These are phyloP conservation scores for Apamea monoglypha DNA, from an alignment of 2,888 invertebrate species.

Conservation along the genomic window DNA sequence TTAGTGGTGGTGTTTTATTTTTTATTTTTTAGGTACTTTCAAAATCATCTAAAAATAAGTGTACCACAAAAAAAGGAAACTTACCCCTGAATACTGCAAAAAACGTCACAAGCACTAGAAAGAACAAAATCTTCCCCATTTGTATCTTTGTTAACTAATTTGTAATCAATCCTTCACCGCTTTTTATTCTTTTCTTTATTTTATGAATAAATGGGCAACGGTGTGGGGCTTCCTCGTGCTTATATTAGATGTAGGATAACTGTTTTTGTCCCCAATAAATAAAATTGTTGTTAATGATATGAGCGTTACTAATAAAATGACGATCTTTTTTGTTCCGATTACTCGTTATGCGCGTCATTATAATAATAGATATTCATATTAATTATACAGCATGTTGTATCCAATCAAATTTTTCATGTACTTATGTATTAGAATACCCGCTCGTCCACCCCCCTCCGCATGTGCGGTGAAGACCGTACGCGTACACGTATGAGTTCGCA, in stretches of 20 bases:
- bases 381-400: constrained; percentile 26
- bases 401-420: background rate
- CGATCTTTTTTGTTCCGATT: background rate
- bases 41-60: too few species aligned
- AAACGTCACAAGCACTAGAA: constrained; percentile 1
- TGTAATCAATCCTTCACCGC: background rate
- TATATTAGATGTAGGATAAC: background rate
- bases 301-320: constrained; percentile 2
- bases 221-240: background rate
- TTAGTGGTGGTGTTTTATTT: too few species aligned
- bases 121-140: constrained; percentile 21
- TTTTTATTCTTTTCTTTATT: background rate
- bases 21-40: too few species aligned
- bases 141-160: background rate
- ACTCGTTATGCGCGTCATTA: constrained; percentile 8
- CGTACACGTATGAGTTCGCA: too few species aligned
- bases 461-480: background rate
- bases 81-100: background rate
- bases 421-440: background rate
- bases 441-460: background rate
- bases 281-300: background rate
- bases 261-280: background rate
- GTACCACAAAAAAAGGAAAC: background rate
- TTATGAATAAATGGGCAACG: background rate
- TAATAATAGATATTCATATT: constrained; percentile 14